Conservation (phyloP, 2,888 invertebrate genomes). For the Prenolepis imparis region DNA sequence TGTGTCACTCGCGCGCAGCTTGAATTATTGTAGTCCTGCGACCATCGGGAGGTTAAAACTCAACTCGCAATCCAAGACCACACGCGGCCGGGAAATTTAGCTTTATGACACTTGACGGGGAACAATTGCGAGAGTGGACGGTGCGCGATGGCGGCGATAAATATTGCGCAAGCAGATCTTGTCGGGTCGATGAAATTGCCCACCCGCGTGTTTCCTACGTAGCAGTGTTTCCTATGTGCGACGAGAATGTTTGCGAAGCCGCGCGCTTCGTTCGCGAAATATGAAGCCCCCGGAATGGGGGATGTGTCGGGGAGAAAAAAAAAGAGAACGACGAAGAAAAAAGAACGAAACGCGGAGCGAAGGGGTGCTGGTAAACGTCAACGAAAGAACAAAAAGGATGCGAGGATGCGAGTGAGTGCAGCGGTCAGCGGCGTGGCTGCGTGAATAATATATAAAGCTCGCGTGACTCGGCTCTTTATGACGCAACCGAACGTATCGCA, state of each 20-base stretch:
- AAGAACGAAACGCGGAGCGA: neutral
- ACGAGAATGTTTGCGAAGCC: slow-evolving; percentile 28
- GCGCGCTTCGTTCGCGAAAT: slow-evolving; percentile 36
- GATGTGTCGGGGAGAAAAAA: neutral
- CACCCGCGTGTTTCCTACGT: too few relatives aligned
- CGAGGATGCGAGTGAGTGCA: slow-evolving; percentile 56
- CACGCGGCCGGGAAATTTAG: slow-evolving; percentile 40
- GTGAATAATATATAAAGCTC: slow-evolving; percentile 70
- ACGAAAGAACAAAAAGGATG: slow-evolving; percentile 31
- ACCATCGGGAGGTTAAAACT: slow-evolving; percentile 25
- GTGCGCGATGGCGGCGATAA: slow-evolving; percentile 33
- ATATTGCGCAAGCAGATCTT: slow-evolving; percentile 62
- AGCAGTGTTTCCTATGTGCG: slow-evolving; percentile 22
- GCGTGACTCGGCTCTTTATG: slow-evolving; percentile 71
- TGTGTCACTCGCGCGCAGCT: neutral
- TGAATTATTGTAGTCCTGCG: slow-evolving; percentile 41
- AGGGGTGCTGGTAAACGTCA: slow-evolving; percentile 14
- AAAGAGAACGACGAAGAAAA: neutral
- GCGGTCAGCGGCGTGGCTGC: slow-evolving; percentile 37
- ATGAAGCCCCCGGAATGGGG: slow-evolving; percentile 22
- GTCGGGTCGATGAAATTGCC: slow-evolving; percentile 60
- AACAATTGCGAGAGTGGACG: slow-evolving; percentile 51
- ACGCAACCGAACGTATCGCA: slow-evolving; percentile 67
- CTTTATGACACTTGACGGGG: slow-evolving; percentile 50
- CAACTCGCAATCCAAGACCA: slow-evolving; percentile 18